Conservation (phyloP, 2,113 vertebrate species). For the Pampusana beccarii region DNA sequence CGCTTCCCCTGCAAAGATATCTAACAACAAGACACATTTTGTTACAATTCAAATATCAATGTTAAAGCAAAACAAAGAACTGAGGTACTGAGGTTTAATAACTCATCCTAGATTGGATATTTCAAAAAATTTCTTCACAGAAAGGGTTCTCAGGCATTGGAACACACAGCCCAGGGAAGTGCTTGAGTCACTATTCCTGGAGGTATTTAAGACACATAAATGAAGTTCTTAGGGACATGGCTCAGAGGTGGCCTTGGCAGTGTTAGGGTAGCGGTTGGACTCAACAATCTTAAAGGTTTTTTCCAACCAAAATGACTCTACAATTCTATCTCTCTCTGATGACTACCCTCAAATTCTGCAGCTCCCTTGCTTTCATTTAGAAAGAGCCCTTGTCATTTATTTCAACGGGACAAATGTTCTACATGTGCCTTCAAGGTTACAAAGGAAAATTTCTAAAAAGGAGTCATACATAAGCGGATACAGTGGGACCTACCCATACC, state of each 20-base stretch:
- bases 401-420: background rate
- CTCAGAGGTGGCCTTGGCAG: too few species aligned
- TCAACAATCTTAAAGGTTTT: too few species aligned
- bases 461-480: background rate
- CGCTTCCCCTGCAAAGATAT: background rate
- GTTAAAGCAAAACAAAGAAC: background rate
- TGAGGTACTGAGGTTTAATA: background rate
- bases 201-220: too few species aligned
- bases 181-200: too few species aligned
- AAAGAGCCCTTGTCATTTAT: background rate
- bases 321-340: background rate
- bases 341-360: background rate
- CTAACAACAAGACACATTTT: background rate
- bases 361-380: background rate
- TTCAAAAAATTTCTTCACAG: too few species aligned
- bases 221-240: too few species aligned
- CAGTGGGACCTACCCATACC: background rate
- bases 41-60: background rate
- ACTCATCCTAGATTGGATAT: too few species aligned
- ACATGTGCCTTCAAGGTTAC: background rate
- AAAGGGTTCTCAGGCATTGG: too few species aligned
- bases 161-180: too few species aligned
- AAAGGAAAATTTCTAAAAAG: background rate
- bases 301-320: too few species aligned
- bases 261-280: too few species aligned